Evolutionary conservation across 2,888 invertebrate species (phyloP).

Genomic region (Epinotia demarniana): DNA sequence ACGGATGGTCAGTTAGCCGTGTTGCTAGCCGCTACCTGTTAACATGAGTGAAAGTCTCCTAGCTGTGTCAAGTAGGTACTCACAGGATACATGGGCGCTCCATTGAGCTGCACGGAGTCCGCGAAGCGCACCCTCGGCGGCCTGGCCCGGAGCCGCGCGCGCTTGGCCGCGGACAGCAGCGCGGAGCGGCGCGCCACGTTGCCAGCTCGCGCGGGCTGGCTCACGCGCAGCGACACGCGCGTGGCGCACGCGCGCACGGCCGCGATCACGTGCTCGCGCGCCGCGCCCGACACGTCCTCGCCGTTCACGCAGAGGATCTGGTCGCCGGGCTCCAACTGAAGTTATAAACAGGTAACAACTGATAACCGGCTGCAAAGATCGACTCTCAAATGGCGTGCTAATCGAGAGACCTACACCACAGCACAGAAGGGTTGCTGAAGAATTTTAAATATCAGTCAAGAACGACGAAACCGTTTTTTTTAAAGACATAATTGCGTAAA

Average conservation of each 20-base stretch:
- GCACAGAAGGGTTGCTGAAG: no score
- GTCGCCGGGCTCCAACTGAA: slow-evolving; percentile 93
- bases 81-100: slow-evolving; percentile 92
- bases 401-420: no score
- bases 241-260: slow-evolving; percentile 92
- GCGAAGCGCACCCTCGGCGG: slow-evolving; percentile 95
- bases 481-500: no score
- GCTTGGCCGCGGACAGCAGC: slow-evolving; percentile 93
- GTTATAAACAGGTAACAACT: slow-evolving; percentile 34
- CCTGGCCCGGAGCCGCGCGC: slow-evolving; percentile 91
- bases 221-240: slow-evolving; percentile 90
- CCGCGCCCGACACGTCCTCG: slow-evolving; percentile 93
- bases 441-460: no score
- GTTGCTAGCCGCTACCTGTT: no score
- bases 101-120: slow-evolving; percentile 94
- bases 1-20: no score
- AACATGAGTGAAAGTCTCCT: no score
- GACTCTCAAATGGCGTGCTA: no score
- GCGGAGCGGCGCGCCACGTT: slow-evolving; percentile 87
- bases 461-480: no score
- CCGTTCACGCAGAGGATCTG: slow-evolving; percentile 96
- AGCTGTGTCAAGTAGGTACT: slow-evolving; percentile 57
- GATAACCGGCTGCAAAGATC: no score
- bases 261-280: slow-evolving; percentile 95
- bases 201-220: slow-evolving; percentile 89